Evolutionary conservation across 2,888 invertebrate genomes (phyloP).

Genomic region (Drosophila histrio): DNA sequence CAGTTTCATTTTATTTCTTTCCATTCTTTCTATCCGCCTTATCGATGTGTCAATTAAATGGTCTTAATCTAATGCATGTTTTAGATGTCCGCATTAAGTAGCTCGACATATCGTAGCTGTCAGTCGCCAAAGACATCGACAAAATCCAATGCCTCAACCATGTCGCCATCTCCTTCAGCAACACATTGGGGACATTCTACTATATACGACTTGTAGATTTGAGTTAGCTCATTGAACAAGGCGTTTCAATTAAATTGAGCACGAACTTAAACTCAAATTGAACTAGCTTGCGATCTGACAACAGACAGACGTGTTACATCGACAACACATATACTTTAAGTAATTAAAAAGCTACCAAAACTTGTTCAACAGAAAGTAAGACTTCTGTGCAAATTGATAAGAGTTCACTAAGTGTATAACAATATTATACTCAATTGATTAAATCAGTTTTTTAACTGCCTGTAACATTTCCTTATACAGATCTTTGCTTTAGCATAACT

Average conservation of each 20-base stretch:
- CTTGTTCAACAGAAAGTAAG: too few relatives aligned
- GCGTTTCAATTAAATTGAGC: slow-evolving; percentile 13
- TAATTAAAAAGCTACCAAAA: too few relatives aligned
- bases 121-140: slow-evolving; percentile 31
- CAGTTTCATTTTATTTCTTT: slow-evolving; percentile 33
- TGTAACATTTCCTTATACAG: too few relatives aligned
- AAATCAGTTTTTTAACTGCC: too few relatives aligned
- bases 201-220: neutral
- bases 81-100: slow-evolving; percentile 52
- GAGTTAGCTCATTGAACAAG: slow-evolving; percentile 7
- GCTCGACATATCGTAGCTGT: slow-evolving; percentile 45
- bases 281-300: neutral
- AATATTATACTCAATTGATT: too few relatives aligned
- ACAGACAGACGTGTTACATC: neutral
- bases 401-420: too few relatives aligned
- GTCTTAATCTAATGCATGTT: slow-evolving; percentile 65
- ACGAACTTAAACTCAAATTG: neutral
- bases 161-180: neutral
- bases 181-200: neutral
- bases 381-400: neutral
- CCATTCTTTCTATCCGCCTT: slow-evolving; percentile 29
- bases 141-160: slow-evolving; percentile 8
- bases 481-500: too few relatives aligned
- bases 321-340: neutral
- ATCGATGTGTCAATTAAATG: slow-evolving; percentile 75